A percentile compares a stretch with the other conserved stretches of the same genome.
Evolutionary conservation across 2,797 vertebrate species (phyloP).

Genomic region (Sebastes melanostomus): DNA sequence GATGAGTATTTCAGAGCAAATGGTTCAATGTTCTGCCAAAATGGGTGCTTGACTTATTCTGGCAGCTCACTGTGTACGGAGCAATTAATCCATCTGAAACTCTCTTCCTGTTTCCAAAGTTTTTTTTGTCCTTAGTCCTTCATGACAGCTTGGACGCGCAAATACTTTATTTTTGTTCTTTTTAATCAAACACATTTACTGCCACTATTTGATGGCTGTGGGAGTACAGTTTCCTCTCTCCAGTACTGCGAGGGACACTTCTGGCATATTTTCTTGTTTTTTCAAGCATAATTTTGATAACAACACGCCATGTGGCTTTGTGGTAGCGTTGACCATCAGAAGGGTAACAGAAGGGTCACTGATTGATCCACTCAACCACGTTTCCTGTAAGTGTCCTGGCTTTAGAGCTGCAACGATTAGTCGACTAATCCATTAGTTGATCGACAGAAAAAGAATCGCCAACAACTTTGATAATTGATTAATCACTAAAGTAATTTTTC

Average conservation of each 20-base stretch:
- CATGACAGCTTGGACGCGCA: constrained; percentile 11
- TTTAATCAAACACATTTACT: background rate
- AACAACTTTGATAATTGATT: too few relatives aligned
- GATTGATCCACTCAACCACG: background rate
- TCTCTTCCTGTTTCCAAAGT: background rate
- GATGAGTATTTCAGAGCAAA: constrained; percentile 22
- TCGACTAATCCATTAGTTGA: background rate
- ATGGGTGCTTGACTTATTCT: constrained; percentile 38
- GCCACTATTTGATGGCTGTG: background rate
- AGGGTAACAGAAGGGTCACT: background rate
- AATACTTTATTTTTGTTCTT: background rate
- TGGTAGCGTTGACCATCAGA: background rate
- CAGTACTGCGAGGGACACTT: background rate
- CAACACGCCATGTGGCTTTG: too few relatives aligned
- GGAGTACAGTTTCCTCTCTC: background rate
- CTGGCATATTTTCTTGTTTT: background rate
- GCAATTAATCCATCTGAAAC: constrained; percentile 43
- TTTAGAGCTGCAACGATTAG: too few relatives aligned
- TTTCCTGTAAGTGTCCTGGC: background rate
- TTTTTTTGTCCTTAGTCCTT: constrained; percentile 1
- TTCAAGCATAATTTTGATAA: background rate
- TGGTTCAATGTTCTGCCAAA: constrained; percentile 39
- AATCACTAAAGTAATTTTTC: too few relatives aligned
- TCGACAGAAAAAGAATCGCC: too few relatives aligned
- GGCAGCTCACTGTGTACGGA: constrained; percentile 30